A percentile compares a stretch with the other conserved stretches of the same genome.
Evolutionary conservation across 2,797 vertebrate genomes (phyloP).

Genomic region (Mormyrus proboscirostris): DNA sequence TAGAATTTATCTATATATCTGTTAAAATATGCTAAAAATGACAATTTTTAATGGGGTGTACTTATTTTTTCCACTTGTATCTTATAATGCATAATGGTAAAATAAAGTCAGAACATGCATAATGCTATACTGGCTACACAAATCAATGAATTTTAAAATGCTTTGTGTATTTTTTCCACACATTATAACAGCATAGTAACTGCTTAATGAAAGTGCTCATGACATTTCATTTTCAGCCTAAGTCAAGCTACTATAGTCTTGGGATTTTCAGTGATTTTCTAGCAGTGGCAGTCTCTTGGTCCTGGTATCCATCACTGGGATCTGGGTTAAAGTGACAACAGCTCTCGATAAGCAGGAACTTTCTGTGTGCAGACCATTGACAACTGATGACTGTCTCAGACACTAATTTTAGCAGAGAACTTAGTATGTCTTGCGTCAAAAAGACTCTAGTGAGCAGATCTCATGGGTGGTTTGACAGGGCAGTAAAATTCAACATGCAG

Average conservation of each 20-base stretch:
- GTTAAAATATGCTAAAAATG: background rate
- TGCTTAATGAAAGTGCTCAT: background rate
- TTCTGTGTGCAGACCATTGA: background rate
- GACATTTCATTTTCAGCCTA: background rate
- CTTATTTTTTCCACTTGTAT: background rate
- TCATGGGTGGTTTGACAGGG: background rate
- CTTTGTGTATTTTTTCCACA: background rate
- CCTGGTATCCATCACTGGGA: background rate
- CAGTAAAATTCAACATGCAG: background rate
- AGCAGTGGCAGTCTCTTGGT: background rate
- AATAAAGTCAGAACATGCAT: background rate
- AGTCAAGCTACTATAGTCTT: background rate
- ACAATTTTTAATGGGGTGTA: background rate
- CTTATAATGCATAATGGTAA: background rate
- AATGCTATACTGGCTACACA: background rate
- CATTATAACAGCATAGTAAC: background rate
- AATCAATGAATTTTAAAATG: background rate
- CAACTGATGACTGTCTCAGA: background rate
- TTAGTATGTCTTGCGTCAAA: background rate
- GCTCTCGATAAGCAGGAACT: background rate
- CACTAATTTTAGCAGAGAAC: background rate
- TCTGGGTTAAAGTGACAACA: conserved; percentile 3
- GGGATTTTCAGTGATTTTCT: background rate
- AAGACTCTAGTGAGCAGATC: background rate
- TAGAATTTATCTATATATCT: background rate